Evolutionary conservation across 2,888 invertebrate species (phyloP), one percentile per base, ranked within the genome.

Genomic region (Lamellibrachia satsuma): DNA sequence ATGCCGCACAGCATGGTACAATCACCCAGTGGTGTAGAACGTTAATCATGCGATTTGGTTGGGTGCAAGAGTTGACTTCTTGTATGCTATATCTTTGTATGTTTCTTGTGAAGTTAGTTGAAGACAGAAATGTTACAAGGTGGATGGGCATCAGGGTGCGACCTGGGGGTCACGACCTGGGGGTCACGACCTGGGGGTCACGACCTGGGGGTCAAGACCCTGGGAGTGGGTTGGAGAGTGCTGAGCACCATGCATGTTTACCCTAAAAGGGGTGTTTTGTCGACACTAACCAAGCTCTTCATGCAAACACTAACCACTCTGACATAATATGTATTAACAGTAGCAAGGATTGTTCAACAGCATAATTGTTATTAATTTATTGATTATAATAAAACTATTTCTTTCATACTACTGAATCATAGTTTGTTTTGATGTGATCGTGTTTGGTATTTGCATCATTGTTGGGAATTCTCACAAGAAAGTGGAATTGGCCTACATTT

Each of bases 301-400:
- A 75, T 75, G 75, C 75, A 22, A n/a, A 75, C 15, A 75, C 75
- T 75, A 75, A 75, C 75, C 75, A 75, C 75, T 22, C 75, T 75
- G 22, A 75, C 75, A 75, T 75, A 22, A 22, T 75, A 22, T 57
- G 57, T 75, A 75, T 75, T 75, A 22, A 75, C 22, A 22, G 75
- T 75, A 75, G 75, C 22, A n/a, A 75, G 75, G 75, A 75, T 75
- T 75, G 22, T 75, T 75, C 75, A 75, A 22, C 75, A 22, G 75
- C 75, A 75, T 75, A 75, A 75, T 75, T 75, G 75, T 75, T 75
- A 75, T 75, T 75, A 75, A 75, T 75, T 75, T 75, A 75, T 75
- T 75, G 75, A 75, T 75, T n/a, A 75, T 75, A 75, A 75, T 22
- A 57, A 75, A 75, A 75, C 75, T 75, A 75, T 75, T 75, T 75